A percentile compares a stretch with the other conserved stretches of the same genome.
Conservation (phyloP, 2,888 invertebrate species). For the Hirtodrosophila trivittata region DNA sequence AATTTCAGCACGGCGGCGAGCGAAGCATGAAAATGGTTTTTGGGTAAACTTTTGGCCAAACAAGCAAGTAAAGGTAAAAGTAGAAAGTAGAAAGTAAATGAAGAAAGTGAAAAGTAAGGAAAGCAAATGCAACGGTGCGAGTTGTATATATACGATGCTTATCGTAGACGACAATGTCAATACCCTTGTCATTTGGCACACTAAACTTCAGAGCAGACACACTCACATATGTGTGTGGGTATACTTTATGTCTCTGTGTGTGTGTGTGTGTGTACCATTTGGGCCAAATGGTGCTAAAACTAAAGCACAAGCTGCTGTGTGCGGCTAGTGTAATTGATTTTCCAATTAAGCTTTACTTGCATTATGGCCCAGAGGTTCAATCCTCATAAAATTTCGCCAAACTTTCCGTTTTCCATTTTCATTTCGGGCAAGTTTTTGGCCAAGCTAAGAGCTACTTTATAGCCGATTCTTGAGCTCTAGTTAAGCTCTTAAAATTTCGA, state of each 20-base stretch:
- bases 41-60: slow-evolving; percentile 48
- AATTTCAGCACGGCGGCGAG: slow-evolving; percentile 24
- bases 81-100: slow-evolving; percentile 1
- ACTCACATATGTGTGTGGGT: slow-evolving; percentile 7
- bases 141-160: slow-evolving; percentile 48
- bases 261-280: slow-evolving; percentile 27
- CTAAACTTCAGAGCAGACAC: slow-evolving; percentile 24
- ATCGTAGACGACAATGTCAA: slow-evolving; percentile 66
- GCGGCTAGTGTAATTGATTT: slow-evolving; percentile 66
- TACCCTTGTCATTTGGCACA: slow-evolving; percentile 66
- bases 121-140: slow-evolving; percentile 53
- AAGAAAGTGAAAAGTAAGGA: slow-evolving; percentile 12
- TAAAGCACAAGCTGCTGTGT: slow-evolving; percentile 26
- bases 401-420: slow-evolving; percentile 21
- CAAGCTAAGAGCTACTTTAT: slow-evolving; percentile 29
- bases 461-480: slow-evolving; percentile 10
- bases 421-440: too few relatives aligned
- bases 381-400: slow-evolving; percentile 34
- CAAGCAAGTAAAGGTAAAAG: not conserved
- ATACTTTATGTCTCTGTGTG: slow-evolving; percentile 10
- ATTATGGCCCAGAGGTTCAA: slow-evolving; percentile 34
- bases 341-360: slow-evolving; percentile 59
- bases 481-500: not conserved
- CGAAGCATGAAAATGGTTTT: slow-evolving; percentile 76
- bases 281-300: slow-evolving; percentile 51